phyloP scores from a whole-genome alignment of 2,113 vertebrate species.

The Gallinago media region DNA sequence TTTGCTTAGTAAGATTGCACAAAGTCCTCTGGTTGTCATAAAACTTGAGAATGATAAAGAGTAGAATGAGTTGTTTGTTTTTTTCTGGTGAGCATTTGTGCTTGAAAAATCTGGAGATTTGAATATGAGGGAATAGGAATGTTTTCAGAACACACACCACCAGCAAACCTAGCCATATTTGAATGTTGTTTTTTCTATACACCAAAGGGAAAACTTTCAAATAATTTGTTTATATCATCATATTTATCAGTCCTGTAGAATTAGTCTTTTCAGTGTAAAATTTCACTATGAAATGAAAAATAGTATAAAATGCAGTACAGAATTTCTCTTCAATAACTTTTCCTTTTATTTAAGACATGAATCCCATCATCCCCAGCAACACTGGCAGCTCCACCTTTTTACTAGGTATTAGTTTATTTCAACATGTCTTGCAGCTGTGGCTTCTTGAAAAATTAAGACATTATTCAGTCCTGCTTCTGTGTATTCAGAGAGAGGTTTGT shows the following conservation, averaged over 20 bases:
- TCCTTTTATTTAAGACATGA: background rate
- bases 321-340: background rate
- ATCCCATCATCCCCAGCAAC: background rate
- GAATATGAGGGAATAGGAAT: background rate
- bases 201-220: background rate
- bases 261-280: background rate
- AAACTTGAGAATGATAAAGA: background rate
- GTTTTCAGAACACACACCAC: background rate
- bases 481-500: background rate
- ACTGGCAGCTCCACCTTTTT: background rate
- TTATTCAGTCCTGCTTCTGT: background rate
- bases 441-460: slow-evolving; percentile 9
- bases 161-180: background rate
- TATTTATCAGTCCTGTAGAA: background rate
- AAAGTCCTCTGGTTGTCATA: background rate
- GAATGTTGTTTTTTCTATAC: background rate
- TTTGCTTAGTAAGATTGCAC: background rate
- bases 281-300: background rate
- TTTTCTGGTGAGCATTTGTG: background rate
- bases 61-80: background rate
- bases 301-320: background rate
- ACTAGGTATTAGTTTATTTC: background rate
- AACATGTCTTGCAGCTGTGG: background rate
- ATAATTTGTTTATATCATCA: background rate
- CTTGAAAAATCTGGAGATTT: background rate